Evolutionary conservation across 1,140 invertebrate genomes (phyloP), one percentile per base, ranked within the genome.

Genomic region (Riptortus pedestris): DNA sequence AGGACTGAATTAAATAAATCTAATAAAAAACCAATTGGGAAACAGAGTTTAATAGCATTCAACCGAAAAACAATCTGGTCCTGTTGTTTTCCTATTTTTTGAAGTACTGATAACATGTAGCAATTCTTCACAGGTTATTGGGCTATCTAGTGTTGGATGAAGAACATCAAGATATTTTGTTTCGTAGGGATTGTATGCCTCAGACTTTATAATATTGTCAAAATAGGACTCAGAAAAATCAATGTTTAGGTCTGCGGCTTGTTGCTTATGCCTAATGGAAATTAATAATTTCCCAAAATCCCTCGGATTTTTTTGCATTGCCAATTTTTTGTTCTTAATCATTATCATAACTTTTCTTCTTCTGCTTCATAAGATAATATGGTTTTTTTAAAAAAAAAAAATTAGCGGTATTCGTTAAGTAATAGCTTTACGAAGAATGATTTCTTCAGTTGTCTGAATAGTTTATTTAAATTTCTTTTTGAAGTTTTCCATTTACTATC

Each of bases 251-350:
- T 5, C 31, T 38, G 31, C 14, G 5, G 14, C 14, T 14, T 38
- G 31, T 14, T 14, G 5, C 14, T 38, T 38, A 14, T 7, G 14
- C 14, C 31, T 38, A 38, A 38, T 7, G 14, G 31, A 38, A 14
- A 7, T 14, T 38, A 38, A 7, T 38, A 38, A 38, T 38, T 38
- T 38, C 5, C 31, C 5, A 38, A 14, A 38, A 7, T 38, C 31
- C n/a, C n/a, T n/a, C n/a, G n/a, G n/a, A n/a, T n/a, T n/a, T n/a
- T 38, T 14, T 14, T 7, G 31, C 14, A 38, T 38, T 38, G 14
- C 31, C 14, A 38, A 38, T 38, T 38, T 14, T 38, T 14, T 38
- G 31, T 0, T 67, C 68, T 2, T 38, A 57, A 12, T 69, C 68
- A 16, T 48, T 65, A 38, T n/a, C n/a, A n/a, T 38, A 38, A 38